These are phyloP conservation scores for Chaunax sp. DNA, from an alignment of 2,797 vertebrate genomes.

Conservation along the genomic window DNA sequence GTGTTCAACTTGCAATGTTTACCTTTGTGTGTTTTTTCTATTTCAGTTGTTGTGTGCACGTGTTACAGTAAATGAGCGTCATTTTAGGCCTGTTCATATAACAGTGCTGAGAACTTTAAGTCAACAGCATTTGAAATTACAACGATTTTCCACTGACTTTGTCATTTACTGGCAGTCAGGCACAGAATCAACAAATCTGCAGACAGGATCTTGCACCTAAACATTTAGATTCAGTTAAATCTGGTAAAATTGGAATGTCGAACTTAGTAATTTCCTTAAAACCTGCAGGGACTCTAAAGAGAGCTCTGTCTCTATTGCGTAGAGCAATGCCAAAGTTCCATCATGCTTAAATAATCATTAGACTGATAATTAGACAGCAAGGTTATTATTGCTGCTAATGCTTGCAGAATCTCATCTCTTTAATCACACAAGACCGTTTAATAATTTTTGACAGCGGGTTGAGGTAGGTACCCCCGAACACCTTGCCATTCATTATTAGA, in stretches of 20 bases:
- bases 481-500: constrained; percentile 29
- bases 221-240: constrained; percentile 39
- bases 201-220: constrained; percentile 5
- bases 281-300: constrained; percentile 37
- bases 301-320: constrained; percentile 12
- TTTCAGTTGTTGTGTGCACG: background rate
- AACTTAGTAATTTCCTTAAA: constrained; percentile 46
- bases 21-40: background rate
- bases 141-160: constrained; percentile 36
- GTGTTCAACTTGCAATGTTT: background rate
- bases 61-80: background rate
- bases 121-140: constrained; percentile 51
- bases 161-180: constrained; percentile 39
- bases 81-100: constrained; percentile 6
- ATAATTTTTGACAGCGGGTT: constrained; percentile 33
- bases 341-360: constrained; percentile 47
- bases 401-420: constrained; percentile 32
- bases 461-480: too few relatives aligned
- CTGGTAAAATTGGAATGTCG: constrained; percentile 6
- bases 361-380: constrained; percentile 51
- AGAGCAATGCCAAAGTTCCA: constrained; percentile 22
- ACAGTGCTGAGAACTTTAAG: constrained; percentile 32
- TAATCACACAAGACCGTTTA: constrained; percentile 53
- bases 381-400: constrained; percentile 41
- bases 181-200: constrained; percentile 60